phyloP scores from a whole-genome alignment of 2,888 invertebrate genomes.

The Fabriciana adippe region DNA sequence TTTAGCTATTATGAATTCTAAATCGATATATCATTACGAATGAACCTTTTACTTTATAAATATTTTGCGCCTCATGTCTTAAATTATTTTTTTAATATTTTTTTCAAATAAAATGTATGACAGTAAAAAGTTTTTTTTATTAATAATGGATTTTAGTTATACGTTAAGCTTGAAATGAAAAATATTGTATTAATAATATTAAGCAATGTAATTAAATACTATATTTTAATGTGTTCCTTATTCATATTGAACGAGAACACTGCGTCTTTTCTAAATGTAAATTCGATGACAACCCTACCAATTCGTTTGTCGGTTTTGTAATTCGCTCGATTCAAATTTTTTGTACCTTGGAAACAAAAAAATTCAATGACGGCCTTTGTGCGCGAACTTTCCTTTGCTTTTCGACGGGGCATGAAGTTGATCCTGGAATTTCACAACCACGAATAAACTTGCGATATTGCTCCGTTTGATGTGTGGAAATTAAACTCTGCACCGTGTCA shows the following conservation, averaged over 20 bases:
- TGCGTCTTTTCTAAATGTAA: not conserved
- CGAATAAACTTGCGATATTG: conserved; percentile 68
- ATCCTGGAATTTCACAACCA: conserved; percentile 65
- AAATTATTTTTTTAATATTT: too few relatives aligned
- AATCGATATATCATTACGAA: not conserved
- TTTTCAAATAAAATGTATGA: too few relatives aligned
- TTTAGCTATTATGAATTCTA: conserved; percentile 1
- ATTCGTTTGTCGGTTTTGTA: conserved; percentile 65
- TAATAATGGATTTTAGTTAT: too few relatives aligned
- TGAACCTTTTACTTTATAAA: not conserved
- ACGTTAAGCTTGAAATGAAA: too few relatives aligned
- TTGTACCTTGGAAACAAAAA: conserved; percentile 69
- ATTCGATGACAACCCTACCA: conserved; percentile 55
- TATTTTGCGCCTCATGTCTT: not conserved
- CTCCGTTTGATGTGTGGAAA: conserved; percentile 66
- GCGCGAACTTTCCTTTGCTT: conserved; percentile 71
- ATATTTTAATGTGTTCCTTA: too few relatives aligned
- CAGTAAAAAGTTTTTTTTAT: too few relatives aligned
- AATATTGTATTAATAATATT: too few relatives aligned
- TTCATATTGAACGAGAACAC: not conserved
- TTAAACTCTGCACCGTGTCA: conserved; percentile 51
- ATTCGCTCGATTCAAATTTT: conserved; percentile 73
- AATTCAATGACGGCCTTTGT: conserved; percentile 66
- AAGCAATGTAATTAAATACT: too few relatives aligned
- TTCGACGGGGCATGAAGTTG: conserved; percentile 71